These are phyloP conservation scores for Adoxophyes honmai DNA, from an alignment of 1,140 invertebrate genomes.

Conservation along the genomic window DNA sequence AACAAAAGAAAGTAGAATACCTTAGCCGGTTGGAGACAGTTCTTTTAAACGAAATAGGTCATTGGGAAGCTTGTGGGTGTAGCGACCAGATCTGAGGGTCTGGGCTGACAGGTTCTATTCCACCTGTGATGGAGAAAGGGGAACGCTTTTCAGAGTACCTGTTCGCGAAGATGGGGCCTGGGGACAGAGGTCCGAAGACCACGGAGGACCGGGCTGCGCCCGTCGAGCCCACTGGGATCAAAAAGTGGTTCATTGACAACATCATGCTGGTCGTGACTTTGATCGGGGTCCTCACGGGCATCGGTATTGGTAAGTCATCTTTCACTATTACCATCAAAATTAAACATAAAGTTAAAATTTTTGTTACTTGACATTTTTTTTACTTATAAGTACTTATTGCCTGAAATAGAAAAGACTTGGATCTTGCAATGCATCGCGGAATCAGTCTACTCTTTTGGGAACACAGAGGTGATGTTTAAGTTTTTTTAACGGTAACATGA, in stretches of 20 bases:
- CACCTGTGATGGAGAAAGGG: slow-evolving; percentile 74
- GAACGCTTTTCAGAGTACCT: slow-evolving; percentile 84
- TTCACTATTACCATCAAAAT: no score
- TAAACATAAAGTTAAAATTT: no score
- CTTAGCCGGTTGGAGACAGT: no score
- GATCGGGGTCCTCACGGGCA: slow-evolving; percentile 85
- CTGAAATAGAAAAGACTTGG: no score
- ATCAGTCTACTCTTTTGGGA: no score
- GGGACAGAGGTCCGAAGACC: slow-evolving; percentile 72
- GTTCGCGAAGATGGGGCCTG: slow-evolving; percentile 83
- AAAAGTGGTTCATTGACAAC: slow-evolving; percentile 85
- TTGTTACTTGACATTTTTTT: no score
- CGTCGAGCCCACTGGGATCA: slow-evolving; percentile 80
- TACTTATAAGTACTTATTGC: no score
- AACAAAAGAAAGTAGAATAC: slow-evolving; percentile 2
- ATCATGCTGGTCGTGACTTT: slow-evolving; percentile 87
- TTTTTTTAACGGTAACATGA: no score
- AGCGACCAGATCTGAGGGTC: slow-evolving; percentile 46
- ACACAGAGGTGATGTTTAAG: no score
- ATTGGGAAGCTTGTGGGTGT: slow-evolving; percentile 1
- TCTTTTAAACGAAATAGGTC: neutral
- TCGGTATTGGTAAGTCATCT: slow-evolving; percentile 82
- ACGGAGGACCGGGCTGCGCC: slow-evolving; percentile 77
- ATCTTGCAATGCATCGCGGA: no score
- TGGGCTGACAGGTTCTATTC: slow-evolving; percentile 43